Conservation (phyloP, 2,797 vertebrate species). For the Sylvilagus floridanus region DNA sequence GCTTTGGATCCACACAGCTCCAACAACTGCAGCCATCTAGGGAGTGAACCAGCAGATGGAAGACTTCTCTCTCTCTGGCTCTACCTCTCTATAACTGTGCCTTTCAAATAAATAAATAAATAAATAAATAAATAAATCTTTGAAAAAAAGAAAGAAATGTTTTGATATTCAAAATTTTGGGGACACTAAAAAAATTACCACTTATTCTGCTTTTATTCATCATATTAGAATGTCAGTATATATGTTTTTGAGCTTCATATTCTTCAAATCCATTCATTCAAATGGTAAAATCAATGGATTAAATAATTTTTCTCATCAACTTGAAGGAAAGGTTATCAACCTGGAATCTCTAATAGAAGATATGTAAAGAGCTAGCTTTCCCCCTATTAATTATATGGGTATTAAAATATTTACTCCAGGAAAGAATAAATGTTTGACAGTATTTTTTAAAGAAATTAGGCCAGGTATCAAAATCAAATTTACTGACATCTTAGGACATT, state of each 20-base stretch:
- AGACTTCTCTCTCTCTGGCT: no score
- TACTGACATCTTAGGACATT: neutral
- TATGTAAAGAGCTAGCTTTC: neutral
- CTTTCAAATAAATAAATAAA: no score
- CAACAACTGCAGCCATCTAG: no score
- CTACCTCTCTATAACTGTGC: no score
- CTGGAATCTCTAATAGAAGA: neutral
- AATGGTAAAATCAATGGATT: neutral
- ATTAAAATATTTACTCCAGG: neutral
- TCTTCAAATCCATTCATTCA: neutral
- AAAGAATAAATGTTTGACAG: neutral
- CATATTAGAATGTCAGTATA: no score
- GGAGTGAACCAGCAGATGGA: no score
- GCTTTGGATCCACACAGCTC: no score
- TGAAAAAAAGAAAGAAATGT: neutral
- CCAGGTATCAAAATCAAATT: conserved; percentile 23
- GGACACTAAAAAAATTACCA: neutral
- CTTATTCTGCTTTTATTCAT: no score
- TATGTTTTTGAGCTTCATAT: neutral
- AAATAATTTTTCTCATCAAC: neutral
- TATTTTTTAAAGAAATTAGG: neutral
- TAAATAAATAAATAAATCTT: no score
- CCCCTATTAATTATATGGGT: neutral
- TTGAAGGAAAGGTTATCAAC: neutral
- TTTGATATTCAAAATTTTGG: neutral